These are phyloP conservation scores for Natrix natrix DNA, from an alignment of 2,797 vertebrate genomes.

Conservation along the genomic window DNA sequence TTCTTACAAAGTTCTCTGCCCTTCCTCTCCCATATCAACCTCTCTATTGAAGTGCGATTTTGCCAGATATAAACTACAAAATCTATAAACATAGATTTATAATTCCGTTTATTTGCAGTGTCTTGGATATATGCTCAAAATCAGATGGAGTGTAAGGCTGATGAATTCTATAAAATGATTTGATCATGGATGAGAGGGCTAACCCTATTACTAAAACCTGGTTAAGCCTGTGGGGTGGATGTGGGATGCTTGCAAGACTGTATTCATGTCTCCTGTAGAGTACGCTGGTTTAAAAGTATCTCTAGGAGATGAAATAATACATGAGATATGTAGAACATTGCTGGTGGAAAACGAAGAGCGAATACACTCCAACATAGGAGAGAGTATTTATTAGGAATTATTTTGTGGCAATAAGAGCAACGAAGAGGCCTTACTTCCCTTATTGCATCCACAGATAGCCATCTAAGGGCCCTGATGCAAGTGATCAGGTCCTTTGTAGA, in stretches of 20 bases:
- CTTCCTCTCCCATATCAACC: background rate
- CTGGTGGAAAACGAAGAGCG: background rate
- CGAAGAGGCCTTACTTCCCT: background rate
- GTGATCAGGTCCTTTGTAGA: background rate
- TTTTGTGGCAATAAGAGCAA: background rate
- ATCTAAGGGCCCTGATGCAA: background rate
- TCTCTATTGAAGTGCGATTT: background rate
- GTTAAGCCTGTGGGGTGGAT: background rate
- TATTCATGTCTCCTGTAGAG: background rate
- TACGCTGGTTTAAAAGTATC: background rate
- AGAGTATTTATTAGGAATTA: background rate
- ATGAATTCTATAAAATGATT: background rate
- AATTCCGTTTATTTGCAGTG: background rate
- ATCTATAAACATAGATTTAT: background rate
- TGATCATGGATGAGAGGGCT: background rate
- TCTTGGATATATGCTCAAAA: background rate
- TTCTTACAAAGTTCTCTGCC: background rate
- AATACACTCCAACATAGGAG: background rate
- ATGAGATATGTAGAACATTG: background rate
- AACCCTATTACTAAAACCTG: background rate
- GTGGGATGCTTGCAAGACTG: background rate
- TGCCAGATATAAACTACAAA: background rate
- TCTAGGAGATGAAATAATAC: background rate
- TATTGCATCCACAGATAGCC: background rate
- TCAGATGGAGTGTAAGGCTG: background rate